These are phyloP conservation scores for Parazoanthus atlanticus DNA, from an alignment of 92 coral and sea anemone species.

Conservation along the genomic window DNA sequence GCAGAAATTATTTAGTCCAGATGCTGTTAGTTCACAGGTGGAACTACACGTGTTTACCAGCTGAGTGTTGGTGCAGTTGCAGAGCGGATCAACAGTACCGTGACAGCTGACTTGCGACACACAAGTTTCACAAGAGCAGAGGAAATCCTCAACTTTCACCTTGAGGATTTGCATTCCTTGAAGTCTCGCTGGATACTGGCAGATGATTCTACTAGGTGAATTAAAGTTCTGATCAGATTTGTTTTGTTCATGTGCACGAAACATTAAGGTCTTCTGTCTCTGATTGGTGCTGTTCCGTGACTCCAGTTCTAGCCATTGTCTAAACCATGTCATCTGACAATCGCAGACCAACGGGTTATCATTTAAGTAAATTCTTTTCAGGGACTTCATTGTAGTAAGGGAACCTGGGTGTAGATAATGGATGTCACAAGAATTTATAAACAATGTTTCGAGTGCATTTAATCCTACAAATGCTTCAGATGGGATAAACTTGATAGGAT, in stretches of 20 bases:
- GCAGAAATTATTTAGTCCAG: background rate
- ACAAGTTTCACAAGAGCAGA: slow-evolving; percentile 68
- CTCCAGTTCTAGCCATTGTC: slow-evolving; percentile 28
- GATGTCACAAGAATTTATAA: slow-evolving; percentile 50
- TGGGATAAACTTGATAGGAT: slow-evolving; percentile 52
- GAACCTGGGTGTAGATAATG: slow-evolving; percentile 52
- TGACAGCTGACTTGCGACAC: slow-evolving; percentile 43
- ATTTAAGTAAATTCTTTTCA: slow-evolving; percentile 29
- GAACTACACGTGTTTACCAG: slow-evolving; percentile 47
- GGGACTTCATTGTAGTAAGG: slow-evolving; percentile 35
- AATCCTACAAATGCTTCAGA: slow-evolving; percentile 57
- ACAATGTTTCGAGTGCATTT: slow-evolving; percentile 36
- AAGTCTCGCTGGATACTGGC: slow-evolving; percentile 40
- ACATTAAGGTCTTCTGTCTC: background rate
- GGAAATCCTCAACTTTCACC: slow-evolving; percentile 51
- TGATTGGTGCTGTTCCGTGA: background rate
- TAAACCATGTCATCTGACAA: slow-evolving; percentile 65
- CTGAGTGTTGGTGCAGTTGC: slow-evolving; percentile 48
- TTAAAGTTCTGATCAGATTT: background rate
- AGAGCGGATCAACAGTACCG: background rate
- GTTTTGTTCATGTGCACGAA: background rate
- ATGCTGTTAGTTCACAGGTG: slow-evolving; percentile 34
- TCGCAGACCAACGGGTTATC: slow-evolving; percentile 75
- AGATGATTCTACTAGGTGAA: background rate
- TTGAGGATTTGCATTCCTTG: slow-evolving; percentile 43